Conservation (phyloP, 2,888 invertebrate genomes). For the Rhagonycha fulva region DNA sequence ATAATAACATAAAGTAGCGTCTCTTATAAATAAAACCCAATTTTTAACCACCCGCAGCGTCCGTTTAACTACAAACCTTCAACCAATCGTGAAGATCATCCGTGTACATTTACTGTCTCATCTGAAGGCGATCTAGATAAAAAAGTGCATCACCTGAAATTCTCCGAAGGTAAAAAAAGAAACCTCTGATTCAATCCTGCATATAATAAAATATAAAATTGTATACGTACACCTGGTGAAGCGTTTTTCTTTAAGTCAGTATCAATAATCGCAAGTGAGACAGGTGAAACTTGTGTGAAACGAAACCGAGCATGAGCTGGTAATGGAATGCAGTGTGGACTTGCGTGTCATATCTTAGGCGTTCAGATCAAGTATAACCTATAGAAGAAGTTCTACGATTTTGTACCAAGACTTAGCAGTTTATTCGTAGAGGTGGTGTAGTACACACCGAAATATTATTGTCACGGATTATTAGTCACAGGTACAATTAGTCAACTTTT, state of each 20-base stretch:
- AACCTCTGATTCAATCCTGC: conserved; percentile 19
- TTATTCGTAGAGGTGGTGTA: conserved; percentile 18
- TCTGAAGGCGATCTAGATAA: conserved; percentile 22
- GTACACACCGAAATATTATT: conserved; percentile 16
- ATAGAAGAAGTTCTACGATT: conserved; percentile 16
- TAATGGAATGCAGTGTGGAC: conserved; percentile 34
- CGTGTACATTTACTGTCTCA: conserved; percentile 7
- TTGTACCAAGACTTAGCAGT: conserved; percentile 22
- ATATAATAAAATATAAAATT: conserved; percentile 9
- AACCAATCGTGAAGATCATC: conserved; percentile 14
- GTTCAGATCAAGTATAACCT: conserved; percentile 28
- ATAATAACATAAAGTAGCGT: background rate
- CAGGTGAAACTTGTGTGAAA: background rate
- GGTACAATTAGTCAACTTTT: background rate
- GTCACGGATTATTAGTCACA: conserved; percentile 6
- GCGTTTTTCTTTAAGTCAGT: background rate
- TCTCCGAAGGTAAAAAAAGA: conserved; percentile 15
- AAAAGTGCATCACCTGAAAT: conserved; percentile 25
- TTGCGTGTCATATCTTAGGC: conserved; percentile 37
- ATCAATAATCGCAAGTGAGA: background rate
- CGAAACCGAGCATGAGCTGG: background rate
- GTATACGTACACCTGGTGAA: background rate
- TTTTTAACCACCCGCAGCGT: conserved; percentile 17
- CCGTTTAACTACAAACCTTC: conserved; percentile 7
- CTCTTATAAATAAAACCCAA: conserved; percentile 12